These are phyloP conservation scores for Bombus turneri DNA, from an alignment of 1,140 invertebrate genomes.

Conservation along the genomic window DNA sequence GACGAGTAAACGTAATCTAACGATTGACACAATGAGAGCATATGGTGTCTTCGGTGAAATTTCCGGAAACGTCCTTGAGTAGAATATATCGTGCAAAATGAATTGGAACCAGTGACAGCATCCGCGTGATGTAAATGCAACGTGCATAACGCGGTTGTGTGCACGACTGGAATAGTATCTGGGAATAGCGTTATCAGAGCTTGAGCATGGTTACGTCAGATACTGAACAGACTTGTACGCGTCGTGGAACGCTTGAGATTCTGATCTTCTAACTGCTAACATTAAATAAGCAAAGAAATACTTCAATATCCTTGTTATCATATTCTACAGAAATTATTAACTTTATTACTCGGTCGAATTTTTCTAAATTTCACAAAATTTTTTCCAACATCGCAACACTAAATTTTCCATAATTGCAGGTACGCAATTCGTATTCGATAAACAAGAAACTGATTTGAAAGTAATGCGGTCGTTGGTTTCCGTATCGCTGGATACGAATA, in stretches of 20 bases:
- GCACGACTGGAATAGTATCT: not conserved
- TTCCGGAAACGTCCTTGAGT: not conserved
- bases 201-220: not conserved
- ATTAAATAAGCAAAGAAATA: no score
- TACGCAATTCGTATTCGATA: no score
- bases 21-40: not conserved
- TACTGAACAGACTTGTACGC: not conserved
- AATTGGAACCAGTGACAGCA: conserved; percentile 15
- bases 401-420: no score
- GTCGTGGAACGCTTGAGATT: no score
- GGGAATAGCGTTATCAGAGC: conserved; percentile 11
- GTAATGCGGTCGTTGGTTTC: no score
- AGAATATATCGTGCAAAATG: not conserved
- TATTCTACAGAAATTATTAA: no score
- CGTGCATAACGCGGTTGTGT: not conserved
- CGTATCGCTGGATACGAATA: no score
- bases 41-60: not conserved
- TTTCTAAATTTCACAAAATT: no score
- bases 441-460: no score
- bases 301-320: no score
- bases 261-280: not conserved
- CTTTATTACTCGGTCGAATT: no score
- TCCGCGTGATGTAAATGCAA: not conserved
- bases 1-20: not conserved
- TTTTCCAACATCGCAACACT: fast-evolving